These are phyloP conservation scores for Pocillopora grandis DNA, from an alignment of 92 coral and sea anemone species.

Conservation along the genomic window DNA sequence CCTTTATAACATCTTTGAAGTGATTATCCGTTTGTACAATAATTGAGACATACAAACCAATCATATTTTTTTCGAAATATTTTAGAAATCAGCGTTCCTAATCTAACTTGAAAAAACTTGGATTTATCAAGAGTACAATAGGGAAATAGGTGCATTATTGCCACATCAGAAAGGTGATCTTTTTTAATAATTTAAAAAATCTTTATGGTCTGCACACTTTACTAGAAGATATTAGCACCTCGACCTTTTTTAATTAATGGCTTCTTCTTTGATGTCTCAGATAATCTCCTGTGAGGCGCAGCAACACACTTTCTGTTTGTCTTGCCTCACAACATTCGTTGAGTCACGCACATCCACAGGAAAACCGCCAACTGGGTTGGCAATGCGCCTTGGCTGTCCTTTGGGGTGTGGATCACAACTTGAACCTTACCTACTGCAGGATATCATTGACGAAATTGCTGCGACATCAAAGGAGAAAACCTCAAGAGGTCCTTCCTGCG, in stretches of 20 bases:
- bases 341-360: background rate
- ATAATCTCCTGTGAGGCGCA: slow-evolving; percentile 19
- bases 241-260: background rate
- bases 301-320: slow-evolving; percentile 27
- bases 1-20: too few relatives aligned
- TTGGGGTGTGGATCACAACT: slow-evolving; percentile 19
- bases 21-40: too few relatives aligned
- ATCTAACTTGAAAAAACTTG: too few relatives aligned
- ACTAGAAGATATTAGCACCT: background rate
- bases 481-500: background rate
- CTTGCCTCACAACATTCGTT: slow-evolving; percentile 12
- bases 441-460: background rate
- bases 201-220: too few relatives aligned
- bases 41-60: too few relatives aligned
- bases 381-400: slow-evolving; percentile 22
- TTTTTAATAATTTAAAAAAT: too few relatives aligned
- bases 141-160: too few relatives aligned
- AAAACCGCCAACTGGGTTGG: background rate
- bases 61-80: too few relatives aligned
- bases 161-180: too few relatives aligned
- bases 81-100: too few relatives aligned
- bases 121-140: too few relatives aligned
- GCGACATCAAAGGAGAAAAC: background rate
- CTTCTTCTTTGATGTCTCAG: background rate
- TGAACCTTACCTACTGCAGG: slow-evolving; percentile 15